Evolutionary conservation across 2,888 invertebrate genomes (phyloP), one percentile per base, ranked within the genome.

Genomic region (Drosophila kambysellisi): DNA sequence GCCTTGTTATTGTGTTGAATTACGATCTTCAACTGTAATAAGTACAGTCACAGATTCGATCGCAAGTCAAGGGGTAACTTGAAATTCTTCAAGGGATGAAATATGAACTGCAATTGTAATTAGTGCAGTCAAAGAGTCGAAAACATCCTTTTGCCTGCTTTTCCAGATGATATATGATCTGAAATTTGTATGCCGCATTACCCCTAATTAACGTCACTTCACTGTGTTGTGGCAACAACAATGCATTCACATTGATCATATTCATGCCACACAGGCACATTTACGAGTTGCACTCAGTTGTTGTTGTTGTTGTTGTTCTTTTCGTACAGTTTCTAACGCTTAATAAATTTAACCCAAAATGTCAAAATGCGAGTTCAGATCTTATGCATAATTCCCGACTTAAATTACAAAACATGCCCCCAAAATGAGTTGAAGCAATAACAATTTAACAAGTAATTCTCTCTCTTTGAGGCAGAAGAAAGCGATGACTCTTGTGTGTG

Each of bases 281-380:
- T 30, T 60, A 52, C 46, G 17, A 41, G n/a, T 46, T 35, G 51
- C 53, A 46, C 51, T 50, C 53, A 11, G 25, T 20, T 46, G 20
- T 48, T 53, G 25, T 33, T 50, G 12, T 41, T 63, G n/a, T 48
- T 52, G 25, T 58, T 43, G 50, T 54, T 58, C 3, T 50, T 52
- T 63, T 43, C 29, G 53, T 43, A 29, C 50, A 50, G 51, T 58
- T 69, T 39, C 32, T 39, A 35, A 50, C 29, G 25, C 51, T 72
- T 79, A 76, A 83, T 85, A 75, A 80, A 85, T 85, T 80, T 82
- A 69, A 83, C 83, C 83, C 73, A 79, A 75, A 70, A 77, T 76
- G 82, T 79, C 82, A 79, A 57, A 51, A 67, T 53, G 59, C 50
- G 50, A 29, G 35, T 30, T 15, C 32, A 30, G 25, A 41, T 64